These are phyloP conservation scores for Geococcyx californianus DNA, from an alignment of 2,113 vertebrate species.

Conservation along the genomic window DNA sequence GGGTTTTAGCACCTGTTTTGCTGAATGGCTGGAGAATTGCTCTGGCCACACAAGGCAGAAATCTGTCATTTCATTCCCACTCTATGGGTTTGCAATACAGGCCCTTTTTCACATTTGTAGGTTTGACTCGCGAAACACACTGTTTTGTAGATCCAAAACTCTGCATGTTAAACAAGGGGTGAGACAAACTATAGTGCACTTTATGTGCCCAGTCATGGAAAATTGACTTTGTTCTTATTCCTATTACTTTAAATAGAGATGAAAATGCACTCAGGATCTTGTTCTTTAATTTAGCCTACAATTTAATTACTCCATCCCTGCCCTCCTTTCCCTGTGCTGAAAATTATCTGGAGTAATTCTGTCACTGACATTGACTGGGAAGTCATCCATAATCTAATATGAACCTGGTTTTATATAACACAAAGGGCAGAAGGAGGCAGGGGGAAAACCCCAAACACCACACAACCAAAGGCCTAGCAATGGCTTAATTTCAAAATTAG, in stretches of 20 bases:
- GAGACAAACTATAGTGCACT: not conserved
- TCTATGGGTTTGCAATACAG: not conserved
- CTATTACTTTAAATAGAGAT: not conserved
- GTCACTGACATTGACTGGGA: not conserved
- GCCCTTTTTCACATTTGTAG: not conserved
- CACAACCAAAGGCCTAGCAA: not conserved
- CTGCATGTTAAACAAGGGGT: not conserved
- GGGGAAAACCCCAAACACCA: no score
- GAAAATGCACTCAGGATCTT: not conserved
- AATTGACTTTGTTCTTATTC: not conserved
- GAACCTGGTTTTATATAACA: not conserved
- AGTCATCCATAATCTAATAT: not conserved
- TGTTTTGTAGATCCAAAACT: not conserved
- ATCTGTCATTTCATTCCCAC: not conserved
- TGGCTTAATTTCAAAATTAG: not conserved
- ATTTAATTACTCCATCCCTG: not conserved
- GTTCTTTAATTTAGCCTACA: slow-evolving; percentile 28
- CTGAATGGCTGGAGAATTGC: not conserved
- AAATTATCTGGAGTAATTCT: not conserved
- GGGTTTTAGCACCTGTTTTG: not conserved
- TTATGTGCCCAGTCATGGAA: not conserved
- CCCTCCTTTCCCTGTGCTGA: not conserved
- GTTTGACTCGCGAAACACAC: not conserved
- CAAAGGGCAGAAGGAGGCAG: not conserved
- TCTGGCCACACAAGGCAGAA: not conserved